Conservation (phyloP, 2,888 invertebrate genomes). For the Gisinianus flammeolus region DNA sequence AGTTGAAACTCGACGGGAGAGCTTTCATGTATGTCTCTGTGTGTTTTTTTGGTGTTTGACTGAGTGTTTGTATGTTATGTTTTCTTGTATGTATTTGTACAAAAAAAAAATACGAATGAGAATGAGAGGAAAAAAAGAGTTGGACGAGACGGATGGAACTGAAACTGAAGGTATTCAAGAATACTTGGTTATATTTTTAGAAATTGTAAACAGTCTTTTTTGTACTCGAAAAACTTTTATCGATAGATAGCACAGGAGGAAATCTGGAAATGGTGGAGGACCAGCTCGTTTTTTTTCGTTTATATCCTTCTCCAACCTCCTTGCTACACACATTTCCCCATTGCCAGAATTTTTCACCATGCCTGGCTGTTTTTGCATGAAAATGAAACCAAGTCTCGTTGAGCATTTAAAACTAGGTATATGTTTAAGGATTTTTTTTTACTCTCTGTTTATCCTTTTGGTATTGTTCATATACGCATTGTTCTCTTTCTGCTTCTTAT, state of each 20-base stretch:
- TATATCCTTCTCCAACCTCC: neutral
- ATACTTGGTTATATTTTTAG: slow-evolving; percentile 18
- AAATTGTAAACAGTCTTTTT: slow-evolving; percentile 21
- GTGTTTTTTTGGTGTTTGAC: neutral
- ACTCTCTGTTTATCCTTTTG: neutral
- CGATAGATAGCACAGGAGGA: slow-evolving; percentile 9
- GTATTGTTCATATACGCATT: neutral
- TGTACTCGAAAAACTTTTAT: slow-evolving; percentile 8
- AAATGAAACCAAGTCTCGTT: too few species aligned
- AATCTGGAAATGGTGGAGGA: slow-evolving; percentile 13
- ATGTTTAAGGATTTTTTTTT: neutral
- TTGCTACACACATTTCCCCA: too few species aligned
- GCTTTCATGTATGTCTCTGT: neutral
- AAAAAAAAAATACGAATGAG: neutral
- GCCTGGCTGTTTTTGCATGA: too few species aligned
- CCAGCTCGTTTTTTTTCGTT: neutral
- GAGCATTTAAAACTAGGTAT: neutral
- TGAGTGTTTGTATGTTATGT: neutral
- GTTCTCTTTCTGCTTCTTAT: neutral
- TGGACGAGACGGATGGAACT: neutral
- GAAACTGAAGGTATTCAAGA: neutral
- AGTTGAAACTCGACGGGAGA: neutral
- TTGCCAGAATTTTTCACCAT: too few species aligned
- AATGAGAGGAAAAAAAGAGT: neutral
- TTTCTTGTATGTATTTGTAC: neutral